Evolutionary conservation across 2,888 invertebrate genomes (phyloP).

Genomic region (Morpho helenor): DNA sequence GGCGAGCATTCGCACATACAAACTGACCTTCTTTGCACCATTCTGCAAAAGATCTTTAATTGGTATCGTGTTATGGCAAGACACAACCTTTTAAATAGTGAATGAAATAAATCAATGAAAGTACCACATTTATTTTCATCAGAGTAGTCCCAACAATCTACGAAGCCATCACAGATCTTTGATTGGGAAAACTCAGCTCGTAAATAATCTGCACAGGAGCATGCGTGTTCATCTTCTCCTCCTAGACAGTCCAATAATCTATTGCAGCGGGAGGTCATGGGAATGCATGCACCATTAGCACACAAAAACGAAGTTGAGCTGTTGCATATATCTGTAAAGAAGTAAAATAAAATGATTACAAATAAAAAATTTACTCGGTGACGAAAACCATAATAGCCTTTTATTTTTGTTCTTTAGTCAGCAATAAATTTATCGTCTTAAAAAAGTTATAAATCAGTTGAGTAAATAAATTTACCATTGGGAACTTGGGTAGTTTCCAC

Average conservation of each 20-base stretch:
- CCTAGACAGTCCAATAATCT: conserved; percentile 84
- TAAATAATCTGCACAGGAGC: conserved; percentile 87
- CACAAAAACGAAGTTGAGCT: conserved; percentile 79
- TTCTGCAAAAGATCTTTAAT: conserved; percentile 63
- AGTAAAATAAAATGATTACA: not conserved
- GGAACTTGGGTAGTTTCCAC: conserved; percentile 40
- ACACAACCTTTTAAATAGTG: too few species aligned
- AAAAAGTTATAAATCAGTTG: too few species aligned
- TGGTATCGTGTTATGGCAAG: too few species aligned
- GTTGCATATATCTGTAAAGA: conserved; percentile 59
- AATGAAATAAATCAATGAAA: not conserved
- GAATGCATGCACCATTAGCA: conserved; percentile 81
- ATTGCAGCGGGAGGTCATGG: conserved; percentile 83
- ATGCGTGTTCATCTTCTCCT: conserved; percentile 85
- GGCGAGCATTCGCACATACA: conserved; percentile 85
- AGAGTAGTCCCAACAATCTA: conserved; percentile 89
- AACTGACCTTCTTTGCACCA: conserved; percentile 87
- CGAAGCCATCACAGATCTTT: conserved; percentile 88
- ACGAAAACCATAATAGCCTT: not conserved
- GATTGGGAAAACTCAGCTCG: conserved; percentile 83
- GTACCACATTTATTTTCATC: conserved; percentile 87
- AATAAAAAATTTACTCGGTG: not conserved
- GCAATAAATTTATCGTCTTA: too few species aligned
- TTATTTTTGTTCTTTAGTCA: too few species aligned
- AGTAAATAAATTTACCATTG: conserved; percentile 33